A percentile compares a stretch with the other conserved stretches of the same genome.
Conservation (phyloP, 2,113 vertebrate genomes). For the Tauraco erythrolophus region DNA sequence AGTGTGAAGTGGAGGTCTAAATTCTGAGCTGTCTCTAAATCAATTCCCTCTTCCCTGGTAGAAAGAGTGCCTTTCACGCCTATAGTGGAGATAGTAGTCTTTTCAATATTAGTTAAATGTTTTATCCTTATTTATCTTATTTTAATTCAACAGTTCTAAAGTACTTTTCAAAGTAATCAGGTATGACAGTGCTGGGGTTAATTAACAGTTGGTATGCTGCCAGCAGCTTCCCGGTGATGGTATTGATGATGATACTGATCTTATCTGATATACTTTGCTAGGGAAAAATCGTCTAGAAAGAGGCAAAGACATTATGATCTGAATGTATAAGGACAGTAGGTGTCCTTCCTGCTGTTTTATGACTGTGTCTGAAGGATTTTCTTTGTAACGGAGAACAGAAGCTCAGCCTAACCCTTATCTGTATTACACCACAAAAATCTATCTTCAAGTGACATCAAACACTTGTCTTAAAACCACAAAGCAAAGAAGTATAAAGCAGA, state of each 20-base stretch:
- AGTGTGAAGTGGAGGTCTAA: conserved; percentile 38
- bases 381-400: conserved; percentile 31
- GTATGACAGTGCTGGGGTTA: conserved; percentile 57
- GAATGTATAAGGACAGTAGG: conserved; percentile 53
- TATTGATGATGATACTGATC: conserved; percentile 65
- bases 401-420: conserved; percentile 2
- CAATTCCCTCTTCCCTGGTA: not conserved
- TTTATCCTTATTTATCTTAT: conserved; percentile 54
- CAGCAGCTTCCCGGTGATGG: not conserved
- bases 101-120: conserved; percentile 26
- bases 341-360: conserved; percentile 64
- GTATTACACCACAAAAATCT: conserved; percentile 6
- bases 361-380: conserved; percentile 39
- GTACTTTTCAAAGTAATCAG: conserved; percentile 49
- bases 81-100: not conserved
- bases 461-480: conserved; percentile 33
- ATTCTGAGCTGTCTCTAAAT: conserved; percentile 44
- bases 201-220: conserved; percentile 56
- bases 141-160: conserved; percentile 31
- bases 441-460: conserved; percentile 46
- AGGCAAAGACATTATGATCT: not conserved
- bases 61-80: not conserved
- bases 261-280: conserved; percentile 25
- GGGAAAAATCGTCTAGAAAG: not conserved
- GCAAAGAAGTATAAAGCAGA: not conserved